Conservation (phyloP, 2,797 vertebrate species). For the Syndactyla subalaris region DNA sequence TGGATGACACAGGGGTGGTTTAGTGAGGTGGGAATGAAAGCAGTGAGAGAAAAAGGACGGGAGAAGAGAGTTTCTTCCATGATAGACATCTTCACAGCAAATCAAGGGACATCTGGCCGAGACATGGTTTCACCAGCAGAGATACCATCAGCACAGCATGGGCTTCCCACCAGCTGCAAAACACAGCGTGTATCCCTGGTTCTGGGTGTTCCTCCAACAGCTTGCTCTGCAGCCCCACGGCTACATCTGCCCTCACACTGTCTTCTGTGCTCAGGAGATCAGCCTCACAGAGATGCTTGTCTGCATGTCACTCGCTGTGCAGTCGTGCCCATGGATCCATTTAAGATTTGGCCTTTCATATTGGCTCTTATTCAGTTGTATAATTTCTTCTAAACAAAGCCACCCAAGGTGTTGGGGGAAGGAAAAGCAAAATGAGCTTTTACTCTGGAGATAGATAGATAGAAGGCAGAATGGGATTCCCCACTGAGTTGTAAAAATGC, state of each 20-base stretch:
- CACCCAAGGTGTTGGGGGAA: background rate
- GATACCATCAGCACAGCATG: background rate
- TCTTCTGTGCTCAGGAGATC: background rate
- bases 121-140: background rate
- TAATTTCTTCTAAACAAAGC: background rate
- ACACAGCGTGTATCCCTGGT: accelerated
- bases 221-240: accelerated
- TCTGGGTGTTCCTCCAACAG: background rate
- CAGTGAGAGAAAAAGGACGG: background rate
- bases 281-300: background rate
- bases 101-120: background rate
- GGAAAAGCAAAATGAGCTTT: background rate
- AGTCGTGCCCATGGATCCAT: accelerated
- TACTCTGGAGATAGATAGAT: background rate
- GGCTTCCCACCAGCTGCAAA: background rate
- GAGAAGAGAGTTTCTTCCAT: background rate
- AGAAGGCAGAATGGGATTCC: background rate
- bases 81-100: background rate
- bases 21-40: background rate
- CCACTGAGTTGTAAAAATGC: background rate
- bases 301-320: background rate
- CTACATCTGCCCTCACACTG: background rate
- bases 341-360: background rate
- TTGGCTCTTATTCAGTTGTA: background rate
- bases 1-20: background rate